These are phyloP conservation scores for Bugula neritina DNA, from an alignment of 2,888 invertebrate species.

Conservation along the genomic window DNA sequence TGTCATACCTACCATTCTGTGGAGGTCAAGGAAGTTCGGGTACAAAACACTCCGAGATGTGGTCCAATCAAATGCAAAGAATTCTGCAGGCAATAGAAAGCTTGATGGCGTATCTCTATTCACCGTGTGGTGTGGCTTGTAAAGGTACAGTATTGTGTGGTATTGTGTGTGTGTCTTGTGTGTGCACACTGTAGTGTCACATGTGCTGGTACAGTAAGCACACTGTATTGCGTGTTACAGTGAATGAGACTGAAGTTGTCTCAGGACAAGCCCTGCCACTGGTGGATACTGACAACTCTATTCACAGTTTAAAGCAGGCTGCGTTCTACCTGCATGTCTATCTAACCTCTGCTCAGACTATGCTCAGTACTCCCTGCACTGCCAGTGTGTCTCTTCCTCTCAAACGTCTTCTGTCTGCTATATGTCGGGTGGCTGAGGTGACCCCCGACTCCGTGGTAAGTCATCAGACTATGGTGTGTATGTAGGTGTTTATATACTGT, in stretches of 20 bases:
- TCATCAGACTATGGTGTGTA: neutral
- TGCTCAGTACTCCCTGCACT: neutral
- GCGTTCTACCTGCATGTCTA: neutral
- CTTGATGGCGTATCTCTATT: neutral
- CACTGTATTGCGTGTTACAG: too few species aligned
- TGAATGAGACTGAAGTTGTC: too few species aligned
- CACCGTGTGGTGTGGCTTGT: neutral
- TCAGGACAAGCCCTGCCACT: neutral
- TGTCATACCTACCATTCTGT: neutral
- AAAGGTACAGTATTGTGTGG: too few species aligned
- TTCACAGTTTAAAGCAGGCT: neutral
- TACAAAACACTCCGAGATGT: constrained; percentile 21
- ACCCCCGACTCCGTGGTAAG: constrained; percentile 18
- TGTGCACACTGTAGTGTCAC: too few species aligned
- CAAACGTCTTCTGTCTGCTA: constrained; percentile 1
- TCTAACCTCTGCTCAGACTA: neutral
- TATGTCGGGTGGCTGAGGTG: neutral
- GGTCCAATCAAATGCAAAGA: neutral
- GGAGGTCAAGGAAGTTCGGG: constrained; percentile 13
- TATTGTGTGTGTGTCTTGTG: too few species aligned
- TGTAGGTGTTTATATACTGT: constrained; percentile 5
- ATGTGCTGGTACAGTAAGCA: too few species aligned
- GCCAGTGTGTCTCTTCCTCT: neutral
- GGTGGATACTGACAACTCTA: neutral
- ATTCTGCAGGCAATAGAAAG: neutral